These are phyloP conservation scores for Piezodorus guildinii DNA, from an alignment of 1,140 invertebrate genomes.

Conservation along the genomic window DNA sequence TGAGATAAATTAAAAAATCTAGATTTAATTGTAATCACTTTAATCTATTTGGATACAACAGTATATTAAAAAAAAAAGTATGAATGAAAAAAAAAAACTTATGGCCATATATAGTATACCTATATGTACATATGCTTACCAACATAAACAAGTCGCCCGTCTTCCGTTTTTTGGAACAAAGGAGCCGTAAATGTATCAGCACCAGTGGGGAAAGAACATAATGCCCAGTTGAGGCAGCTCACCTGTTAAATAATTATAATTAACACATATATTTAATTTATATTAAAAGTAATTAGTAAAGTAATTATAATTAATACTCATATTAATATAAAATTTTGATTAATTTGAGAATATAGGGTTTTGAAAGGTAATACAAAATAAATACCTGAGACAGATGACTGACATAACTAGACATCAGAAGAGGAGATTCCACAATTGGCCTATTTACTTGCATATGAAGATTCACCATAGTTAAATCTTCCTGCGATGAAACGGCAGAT, in stretches of 20 bases:
- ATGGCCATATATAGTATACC: no score
- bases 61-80: no score
- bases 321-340: not conserved
- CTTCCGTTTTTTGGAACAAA: constrained; percentile 58
- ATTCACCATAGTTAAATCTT: constrained; percentile 85
- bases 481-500: constrained; percentile 64
- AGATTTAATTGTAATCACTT: no score
- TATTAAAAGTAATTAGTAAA: no score
- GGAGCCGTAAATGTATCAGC: constrained; percentile 44
- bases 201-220: constrained; percentile 51
- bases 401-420: constrained; percentile 89
- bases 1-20: no score
- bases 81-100: no score
- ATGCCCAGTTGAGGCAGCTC: constrained; percentile 56
- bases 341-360: not conserved
- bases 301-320: not conserved
- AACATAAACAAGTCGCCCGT: constrained; percentile 61
- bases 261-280: no score
- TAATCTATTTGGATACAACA: no score
- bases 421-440: constrained; percentile 81
- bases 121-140: constrained; percentile 42
- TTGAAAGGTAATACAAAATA: no score
- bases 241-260: constrained; percentile 34
- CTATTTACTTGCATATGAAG: constrained; percentile 91
- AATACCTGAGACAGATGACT: constrained; percentile 77